Evolutionary conservation across 2,888 invertebrate genomes (phyloP), one percentile per base, ranked within the genome.

Genomic region (Microdon myrmicae): DNA sequence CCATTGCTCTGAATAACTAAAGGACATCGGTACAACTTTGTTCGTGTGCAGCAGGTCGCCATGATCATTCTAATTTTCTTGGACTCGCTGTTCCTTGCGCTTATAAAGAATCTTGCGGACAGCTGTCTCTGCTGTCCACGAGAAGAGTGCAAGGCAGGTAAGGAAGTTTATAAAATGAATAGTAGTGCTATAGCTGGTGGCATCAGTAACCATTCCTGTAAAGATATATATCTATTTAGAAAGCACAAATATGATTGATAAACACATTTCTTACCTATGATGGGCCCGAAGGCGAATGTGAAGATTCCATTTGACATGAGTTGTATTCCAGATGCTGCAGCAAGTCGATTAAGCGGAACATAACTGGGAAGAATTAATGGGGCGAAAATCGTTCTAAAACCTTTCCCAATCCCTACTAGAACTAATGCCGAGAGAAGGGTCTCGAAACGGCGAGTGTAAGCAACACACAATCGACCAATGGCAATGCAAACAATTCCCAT

Each of bases 321-420:
- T 72, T 89, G 89, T 32, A 90, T 78, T 0, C 89, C 89, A 1
- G 87, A 83, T 1, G 89, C 89, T 8, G 87, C 88, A 3, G 90
- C 88, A 48, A 90, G 72, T 54, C 87, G 84, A 45, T 85, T 84
- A 7, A 90, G 72, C 0, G 89, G 86, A 10, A 90, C 89, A 72
- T 89, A 85, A 3, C 85, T 85, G 2, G 89, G 89, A 68, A 90
- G 86, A 5, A 89, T 87, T 7, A 90, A 74, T 0, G 88, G 86
- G 81, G 89, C 87, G 71, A 89, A 89, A n/a, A 90, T 87, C 6
- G 89, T 89, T 45, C 89, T 81, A 4, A 90, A 77, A 0, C 86
- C 89, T 77, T 90, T 90, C 14, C 88, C 88, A 37, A 86, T 83
- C 0, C 90, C 90, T 68, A 90, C 85, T 14, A 88, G 81, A 0